Base-by-base conservation (phyloP, 1,140 invertebrate species). In the Leptopilina clavipes region DNA sequence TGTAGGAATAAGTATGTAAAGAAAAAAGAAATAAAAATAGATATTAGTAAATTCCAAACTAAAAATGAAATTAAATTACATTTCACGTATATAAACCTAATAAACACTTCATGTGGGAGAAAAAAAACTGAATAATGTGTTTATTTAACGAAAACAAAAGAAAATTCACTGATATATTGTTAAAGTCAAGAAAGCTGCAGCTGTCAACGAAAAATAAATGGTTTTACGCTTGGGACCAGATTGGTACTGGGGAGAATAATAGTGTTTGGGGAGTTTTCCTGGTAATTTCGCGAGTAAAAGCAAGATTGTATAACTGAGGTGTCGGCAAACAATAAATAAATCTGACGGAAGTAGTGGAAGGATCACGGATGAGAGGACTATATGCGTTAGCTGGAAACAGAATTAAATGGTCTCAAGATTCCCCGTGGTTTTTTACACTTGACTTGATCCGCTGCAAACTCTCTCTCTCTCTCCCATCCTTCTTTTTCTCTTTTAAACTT, bases 351-450 rank as follows among this genome's bases (percentile, higher is more conserved):
- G 22, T 65, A 31, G 22, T 65, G 19, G 25, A 65, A 65, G 59
- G 22, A 65, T 65, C 59, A 37, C 59, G 59, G 25, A 65, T 31
- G 59, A 65, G 59, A 65, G 59, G 22, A 65, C 59, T 65, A 40
- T 40, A 40, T 40, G 25, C 59, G 59, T 31, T 40, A 9, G 59
- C 0, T 12, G 7, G 54, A 65, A 65, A 65, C 59, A 65, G 59
- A 65, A 65, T 65, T 65, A 31, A 65, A 65, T 65, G 14, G 59
- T 31, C 59, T n/a, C 59, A 14, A 65, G 22, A 65, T 65, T 65
- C 59, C 59, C 59, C 2, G 59, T 31, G 11, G 59, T 65, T 65
- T 65, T 40, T 65, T 65, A 19, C 59, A 7, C 59, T 65, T 12
- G 59, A 19, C 37, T 65, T 65, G 59, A 65, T 65, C 59, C 59